Percentiles rank a stretch among this genome's conserved stretches.
These are phyloP conservation scores for Telmatochromis bifrenatus DNA, from an alignment of 2,113 vertebrate genomes.

Conservation along the genomic window DNA sequence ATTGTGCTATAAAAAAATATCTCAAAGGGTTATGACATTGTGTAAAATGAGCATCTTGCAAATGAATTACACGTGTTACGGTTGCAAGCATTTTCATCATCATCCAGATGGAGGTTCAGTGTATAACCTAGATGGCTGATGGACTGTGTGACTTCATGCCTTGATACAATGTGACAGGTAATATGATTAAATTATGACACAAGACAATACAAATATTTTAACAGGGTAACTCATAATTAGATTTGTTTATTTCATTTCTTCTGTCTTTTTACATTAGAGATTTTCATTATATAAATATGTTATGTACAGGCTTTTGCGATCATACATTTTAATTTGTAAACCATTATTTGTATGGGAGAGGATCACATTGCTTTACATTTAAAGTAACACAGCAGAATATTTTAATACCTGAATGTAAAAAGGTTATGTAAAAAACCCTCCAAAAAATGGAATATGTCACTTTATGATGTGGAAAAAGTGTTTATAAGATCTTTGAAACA, in stretches of 20 bases:
- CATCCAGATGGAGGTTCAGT: not conserved
- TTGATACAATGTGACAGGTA: conserved; percentile 27
- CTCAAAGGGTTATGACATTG: not conserved
- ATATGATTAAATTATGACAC: conserved; percentile 31
- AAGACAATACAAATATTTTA: conserved; percentile 35
- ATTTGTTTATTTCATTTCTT: not conserved
- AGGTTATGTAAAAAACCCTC: not conserved
- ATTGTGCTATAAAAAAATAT: not conserved
- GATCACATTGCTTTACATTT: not conserved
- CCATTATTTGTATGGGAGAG: not conserved
- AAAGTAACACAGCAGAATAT: not conserved
- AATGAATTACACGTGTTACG: conserved; percentile 3
- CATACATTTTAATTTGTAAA: not conserved
- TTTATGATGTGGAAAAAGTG: not conserved
- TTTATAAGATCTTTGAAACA: not conserved
- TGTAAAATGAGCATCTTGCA: conserved; percentile 12
- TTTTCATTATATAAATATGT: not conserved
- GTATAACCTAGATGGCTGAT: conserved; percentile 17
- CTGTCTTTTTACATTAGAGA: conserved; percentile 1
- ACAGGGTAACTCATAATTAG: not conserved
- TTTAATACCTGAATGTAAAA: not conserved
- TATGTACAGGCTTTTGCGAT: not conserved
- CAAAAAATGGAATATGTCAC: not conserved
- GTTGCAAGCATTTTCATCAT: conserved; percentile 16
- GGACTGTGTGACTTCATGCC: conserved; percentile 9